phyloP scores from a whole-genome alignment of 1,140 invertebrate genomes.

The Drosophila sproati region DNA sequence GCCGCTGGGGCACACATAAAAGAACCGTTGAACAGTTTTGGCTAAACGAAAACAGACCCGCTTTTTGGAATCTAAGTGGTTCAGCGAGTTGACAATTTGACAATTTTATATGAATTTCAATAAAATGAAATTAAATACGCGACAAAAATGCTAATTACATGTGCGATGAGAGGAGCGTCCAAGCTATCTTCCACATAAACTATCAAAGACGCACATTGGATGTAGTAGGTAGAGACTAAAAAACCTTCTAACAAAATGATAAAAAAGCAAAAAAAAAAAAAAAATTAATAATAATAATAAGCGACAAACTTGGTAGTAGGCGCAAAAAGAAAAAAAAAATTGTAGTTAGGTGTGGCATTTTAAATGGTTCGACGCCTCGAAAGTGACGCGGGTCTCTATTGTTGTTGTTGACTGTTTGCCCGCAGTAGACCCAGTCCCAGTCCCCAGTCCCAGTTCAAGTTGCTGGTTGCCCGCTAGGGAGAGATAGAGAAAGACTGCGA shows the following conservation, averaged over 20 bases:
- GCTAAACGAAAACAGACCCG: constrained; percentile 32
- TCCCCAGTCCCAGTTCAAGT: constrained; percentile 15
- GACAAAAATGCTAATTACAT: constrained; percentile 78
- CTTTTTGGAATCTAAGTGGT: constrained; percentile 64
- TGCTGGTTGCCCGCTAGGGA: neutral
- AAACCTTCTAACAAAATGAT: constrained; percentile 41
- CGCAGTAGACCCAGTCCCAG: constrained; percentile 42
- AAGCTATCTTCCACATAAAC: constrained; percentile 47
- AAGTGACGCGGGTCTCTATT: constrained; percentile 57
- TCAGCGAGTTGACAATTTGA: constrained; percentile 75
- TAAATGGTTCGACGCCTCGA: constrained; percentile 80
- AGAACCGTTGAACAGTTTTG: constrained; percentile 17
- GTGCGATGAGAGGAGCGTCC: constrained; percentile 20
- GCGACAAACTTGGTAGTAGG: constrained; percentile 70
- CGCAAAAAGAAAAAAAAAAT: constrained; percentile 64
- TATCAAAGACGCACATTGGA: constrained; percentile 16
- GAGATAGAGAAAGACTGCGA: constrained; percentile 6
- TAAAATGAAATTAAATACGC: constrained; percentile 82
- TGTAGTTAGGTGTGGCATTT: constrained; percentile 81
- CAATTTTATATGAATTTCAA: constrained; percentile 78
- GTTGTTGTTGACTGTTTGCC: constrained; percentile 54
- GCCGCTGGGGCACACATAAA: constrained; percentile 33
- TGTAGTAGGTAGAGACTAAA: constrained; percentile 24
- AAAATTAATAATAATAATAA: constrained; percentile 30
- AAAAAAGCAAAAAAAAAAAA: constrained; percentile 14